Evolutionary conservation across 2,113 vertebrate species (phyloP), one percentile per base, ranked within the genome.

Genomic region (Nesogale talazaci): DNA sequence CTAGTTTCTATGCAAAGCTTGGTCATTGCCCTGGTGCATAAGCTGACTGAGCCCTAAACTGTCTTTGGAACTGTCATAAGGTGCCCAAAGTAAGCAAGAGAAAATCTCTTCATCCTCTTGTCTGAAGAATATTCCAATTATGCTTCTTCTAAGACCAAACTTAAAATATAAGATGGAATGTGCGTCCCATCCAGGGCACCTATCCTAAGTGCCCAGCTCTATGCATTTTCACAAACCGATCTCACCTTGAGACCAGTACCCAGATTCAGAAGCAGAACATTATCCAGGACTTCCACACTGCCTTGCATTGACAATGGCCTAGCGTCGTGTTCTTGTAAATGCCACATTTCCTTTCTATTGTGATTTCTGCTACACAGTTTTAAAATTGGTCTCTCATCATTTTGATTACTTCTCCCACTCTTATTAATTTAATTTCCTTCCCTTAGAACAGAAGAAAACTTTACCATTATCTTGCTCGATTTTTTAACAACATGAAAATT

Each of bases 361-460:
- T 19, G 57, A 46, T 67, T 14, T 75, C 76, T 52, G 46, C 42
- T 79, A 15, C 6, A 70, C 17, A 84, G 23, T 42, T 85, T 89
- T 75, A 9, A 88, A 87, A 70, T 61, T 80, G 82, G 31, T n/a
- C 19, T 83, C 31, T 87, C n/a, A 42, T 80, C 69, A 36, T 89
- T 84, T 82, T 76, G 52, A 59, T 94, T 65, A 61, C 12, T 82
- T 93, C 57, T 85, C 61, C 40, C 29, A 83, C 20, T 85, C 16
- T 88, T 56, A 27, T 65, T 65, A 95, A 89, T 72, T 89, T 91
- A 40, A 88, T 74, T 93, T 91, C 46, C 61, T 85, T 85, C 52
- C 23, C 52, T 25, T 16, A 67, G 46, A 81, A 78, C 91, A n/a
- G 70, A 92, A 94, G n/a, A 52, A 56, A 57, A 29, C 74, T 76